Evolutionary conservation across 2,113 vertebrate species (phyloP).

Genomic region (Porphyrio hochstetteri): DNA sequence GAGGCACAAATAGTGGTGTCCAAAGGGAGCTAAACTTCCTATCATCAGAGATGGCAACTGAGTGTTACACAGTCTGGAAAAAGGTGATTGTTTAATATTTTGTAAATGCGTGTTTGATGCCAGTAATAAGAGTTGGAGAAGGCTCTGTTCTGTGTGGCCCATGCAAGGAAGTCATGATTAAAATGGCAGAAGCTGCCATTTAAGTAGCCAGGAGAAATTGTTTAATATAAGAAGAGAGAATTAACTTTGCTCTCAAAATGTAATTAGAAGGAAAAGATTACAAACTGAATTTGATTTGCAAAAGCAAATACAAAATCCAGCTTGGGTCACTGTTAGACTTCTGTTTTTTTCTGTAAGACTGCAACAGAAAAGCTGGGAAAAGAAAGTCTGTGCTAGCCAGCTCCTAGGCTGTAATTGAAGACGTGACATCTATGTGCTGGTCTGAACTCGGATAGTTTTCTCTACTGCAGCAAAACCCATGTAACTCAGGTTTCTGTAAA

Average conservation of each 20-base stretch:
- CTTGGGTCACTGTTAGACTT: neutral
- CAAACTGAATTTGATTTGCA: neutral
- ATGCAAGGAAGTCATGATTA: neutral
- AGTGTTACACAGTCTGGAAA: neutral
- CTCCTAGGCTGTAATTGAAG: neutral
- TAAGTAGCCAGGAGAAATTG: neutral
- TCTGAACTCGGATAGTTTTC: neutral
- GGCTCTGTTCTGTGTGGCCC: neutral
- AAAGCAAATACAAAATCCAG: neutral
- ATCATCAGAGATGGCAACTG: neutral
- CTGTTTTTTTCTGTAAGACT: neutral
- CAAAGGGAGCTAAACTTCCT: neutral
- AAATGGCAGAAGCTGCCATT: neutral
- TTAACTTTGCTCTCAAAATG: neutral
- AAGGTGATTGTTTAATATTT: neutral
- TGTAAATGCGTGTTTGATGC: neutral
- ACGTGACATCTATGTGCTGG: neutral
- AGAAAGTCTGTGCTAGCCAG: neutral
- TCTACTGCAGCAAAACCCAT: neutral
- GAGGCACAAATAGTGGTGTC: neutral
- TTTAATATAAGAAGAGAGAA: neutral
- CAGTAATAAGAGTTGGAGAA: neutral
- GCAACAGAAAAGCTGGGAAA: neutral
- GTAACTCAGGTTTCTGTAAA: neutral
- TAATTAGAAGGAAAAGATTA: neutral